These are phyloP conservation scores for Argyresthia goedartella DNA, from an alignment of 2,888 invertebrate species.

Conservation along the genomic window DNA sequence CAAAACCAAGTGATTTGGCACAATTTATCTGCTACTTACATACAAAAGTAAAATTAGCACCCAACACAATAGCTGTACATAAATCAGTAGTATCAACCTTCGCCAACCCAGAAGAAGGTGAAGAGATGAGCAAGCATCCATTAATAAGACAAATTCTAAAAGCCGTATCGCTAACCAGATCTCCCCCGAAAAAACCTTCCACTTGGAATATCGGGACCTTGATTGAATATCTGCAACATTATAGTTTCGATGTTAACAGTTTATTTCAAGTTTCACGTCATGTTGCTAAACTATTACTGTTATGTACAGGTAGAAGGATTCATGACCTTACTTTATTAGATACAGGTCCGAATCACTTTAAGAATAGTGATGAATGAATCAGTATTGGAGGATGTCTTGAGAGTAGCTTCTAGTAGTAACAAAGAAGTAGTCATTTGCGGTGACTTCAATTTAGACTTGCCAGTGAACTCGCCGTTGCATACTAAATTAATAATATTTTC, in stretches of 20 bases:
- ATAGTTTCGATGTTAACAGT: slow-evolving; percentile 2
- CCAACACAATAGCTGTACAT: slow-evolving; percentile 14
- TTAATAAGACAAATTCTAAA: slow-evolving; percentile 14
- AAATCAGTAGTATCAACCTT: slow-evolving; percentile 18
- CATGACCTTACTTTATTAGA: slow-evolving; percentile 10
- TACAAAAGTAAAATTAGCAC: background rate
- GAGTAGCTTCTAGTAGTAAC: too few relatives aligned
- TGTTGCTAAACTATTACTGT: slow-evolving; percentile 7
- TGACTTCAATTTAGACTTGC: too few relatives aligned
- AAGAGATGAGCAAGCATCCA: slow-evolving; percentile 9
- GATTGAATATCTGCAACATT: background rate
- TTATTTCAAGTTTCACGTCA: slow-evolving; percentile 5
- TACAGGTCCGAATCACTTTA: slow-evolving; percentile 1
- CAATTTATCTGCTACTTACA: background rate
- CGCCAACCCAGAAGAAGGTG: slow-evolving; percentile 11
- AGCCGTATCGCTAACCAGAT: slow-evolving; percentile 8
- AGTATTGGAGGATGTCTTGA: too few relatives aligned
- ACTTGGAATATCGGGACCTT: slow-evolving; percentile 14
- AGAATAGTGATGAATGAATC: background rate
- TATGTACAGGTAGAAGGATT: slow-evolving; percentile 11
- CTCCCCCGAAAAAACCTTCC: slow-evolving; percentile 8
- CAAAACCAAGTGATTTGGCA: background rate
- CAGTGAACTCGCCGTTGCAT: too few relatives aligned
- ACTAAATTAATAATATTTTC: too few relatives aligned
- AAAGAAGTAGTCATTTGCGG: too few relatives aligned